A percentile compares a stretch with the other conserved stretches of the same genome.
Conservation (phyloP, 2,113 vertebrate species). For the Pluvianellus socialis region DNA sequence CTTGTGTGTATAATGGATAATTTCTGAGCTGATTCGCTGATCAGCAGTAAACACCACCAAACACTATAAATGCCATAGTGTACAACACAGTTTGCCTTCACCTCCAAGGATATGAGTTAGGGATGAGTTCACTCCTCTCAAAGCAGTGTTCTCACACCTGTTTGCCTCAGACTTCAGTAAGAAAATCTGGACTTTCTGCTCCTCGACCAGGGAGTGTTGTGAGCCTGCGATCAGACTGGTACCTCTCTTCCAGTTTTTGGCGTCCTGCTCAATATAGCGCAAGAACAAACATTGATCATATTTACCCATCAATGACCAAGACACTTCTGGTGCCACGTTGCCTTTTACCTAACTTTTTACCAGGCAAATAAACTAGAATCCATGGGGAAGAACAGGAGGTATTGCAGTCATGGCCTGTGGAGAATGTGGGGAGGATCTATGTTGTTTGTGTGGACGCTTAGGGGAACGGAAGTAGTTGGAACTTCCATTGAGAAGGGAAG, state of each 20-base stretch:
- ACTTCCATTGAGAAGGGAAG: background rate
- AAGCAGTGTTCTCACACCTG: background rate
- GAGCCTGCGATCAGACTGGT: background rate
- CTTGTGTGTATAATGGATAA: background rate
- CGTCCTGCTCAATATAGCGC: background rate
- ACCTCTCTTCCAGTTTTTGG: background rate
- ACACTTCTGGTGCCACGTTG: background rate
- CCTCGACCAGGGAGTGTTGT: background rate
- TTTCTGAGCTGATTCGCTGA: background rate
- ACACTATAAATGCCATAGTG: background rate
- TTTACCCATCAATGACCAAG: background rate
- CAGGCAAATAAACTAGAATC: background rate
- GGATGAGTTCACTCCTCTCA: background rate
- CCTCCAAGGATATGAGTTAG: background rate
- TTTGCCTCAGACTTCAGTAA: background rate
- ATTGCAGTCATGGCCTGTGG: background rate
- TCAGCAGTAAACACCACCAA: background rate
- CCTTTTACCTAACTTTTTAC: background rate
- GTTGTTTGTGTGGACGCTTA: background rate
- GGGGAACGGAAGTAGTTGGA: background rate
- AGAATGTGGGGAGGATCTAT: background rate
- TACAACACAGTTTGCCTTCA: background rate
- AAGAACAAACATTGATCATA: background rate
- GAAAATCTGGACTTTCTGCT: background rate
- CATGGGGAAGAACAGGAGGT: background rate